These are phyloP conservation scores for Bombyx mandarina DNA, from an alignment of 1,140 invertebrate genomes.

Conservation along the genomic window DNA sequence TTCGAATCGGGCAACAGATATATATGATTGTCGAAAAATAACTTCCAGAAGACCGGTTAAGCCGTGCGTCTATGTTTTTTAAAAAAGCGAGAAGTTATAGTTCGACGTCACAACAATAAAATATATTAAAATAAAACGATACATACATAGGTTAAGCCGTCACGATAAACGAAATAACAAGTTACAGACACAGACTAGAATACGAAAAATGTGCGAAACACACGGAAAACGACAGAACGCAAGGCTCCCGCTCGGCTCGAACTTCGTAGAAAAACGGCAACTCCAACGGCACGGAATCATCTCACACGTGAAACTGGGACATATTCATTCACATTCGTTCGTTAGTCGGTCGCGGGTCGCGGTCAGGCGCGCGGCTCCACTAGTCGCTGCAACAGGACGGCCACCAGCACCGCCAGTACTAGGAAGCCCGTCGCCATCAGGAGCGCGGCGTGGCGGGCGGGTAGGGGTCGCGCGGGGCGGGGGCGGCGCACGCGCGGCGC, in stretches of 20 bases:
- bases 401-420: slow-evolving; percentile 75
- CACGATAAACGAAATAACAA: slow-evolving; percentile 35
- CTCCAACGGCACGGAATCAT: slow-evolving; percentile 20
- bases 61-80: not conserved
- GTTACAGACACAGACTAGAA: slow-evolving; percentile 55
- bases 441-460: slow-evolving; percentile 77
- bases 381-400: slow-evolving; percentile 72
- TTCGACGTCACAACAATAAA: not conserved
- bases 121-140: slow-evolving; percentile 10
- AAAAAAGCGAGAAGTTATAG: not conserved
- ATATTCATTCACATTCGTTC: not conserved
- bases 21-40: slow-evolving; percentile 4
- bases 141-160: slow-evolving; percentile 9
- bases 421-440: slow-evolving; percentile 75
- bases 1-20: slow-evolving; percentile 29
- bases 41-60: too few species aligned
- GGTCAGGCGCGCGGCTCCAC: slow-evolving; percentile 57
- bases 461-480: slow-evolving; percentile 46
- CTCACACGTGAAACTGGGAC: slow-evolving; percentile 1
- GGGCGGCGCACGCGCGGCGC: slow-evolving; percentile 22
- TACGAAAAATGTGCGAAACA: slow-evolving; percentile 37
- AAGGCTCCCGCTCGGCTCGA: slow-evolving; percentile 20
- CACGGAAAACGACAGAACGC: slow-evolving; percentile 23
- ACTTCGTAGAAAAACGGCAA: slow-evolving; percentile 43
- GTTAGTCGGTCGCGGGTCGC: slow-evolving; percentile 25